A percentile compares a stretch with the other conserved stretches of the same genome.
These are phyloP conservation scores for Pseudorhombus dupliciocellatus DNA, from an alignment of 2,113 vertebrate genomes.

Conservation along the genomic window DNA sequence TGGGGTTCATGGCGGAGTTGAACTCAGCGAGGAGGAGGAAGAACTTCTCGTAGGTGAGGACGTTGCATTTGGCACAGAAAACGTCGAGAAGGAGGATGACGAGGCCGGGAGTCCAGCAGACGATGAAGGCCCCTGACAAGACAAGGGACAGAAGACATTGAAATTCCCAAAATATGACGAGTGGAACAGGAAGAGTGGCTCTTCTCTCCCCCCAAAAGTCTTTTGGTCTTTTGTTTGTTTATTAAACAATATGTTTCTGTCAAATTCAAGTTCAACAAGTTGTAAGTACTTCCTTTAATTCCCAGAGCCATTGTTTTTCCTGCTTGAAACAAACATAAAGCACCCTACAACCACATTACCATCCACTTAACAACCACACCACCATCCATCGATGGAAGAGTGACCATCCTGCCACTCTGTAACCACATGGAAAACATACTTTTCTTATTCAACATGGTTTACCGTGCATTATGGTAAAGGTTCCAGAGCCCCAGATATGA, in stretches of 20 bases:
- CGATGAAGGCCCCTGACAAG: constrained; percentile 91
- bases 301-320: not conserved
- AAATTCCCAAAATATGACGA: too few species aligned
- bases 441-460: not conserved
- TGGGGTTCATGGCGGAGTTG: constrained; percentile 99
- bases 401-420: not conserved
- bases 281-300: too few species aligned
- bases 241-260: too few species aligned
- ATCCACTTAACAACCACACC: constrained; percentile 19
- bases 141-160: not conserved
- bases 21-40: constrained; percentile 97
- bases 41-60: constrained; percentile 96
- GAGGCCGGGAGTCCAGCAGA: constrained; percentile 98
- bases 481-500: too few species aligned
- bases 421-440: constrained; percentile 27
- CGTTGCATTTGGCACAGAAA: constrained; percentile 90
- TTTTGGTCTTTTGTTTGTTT: too few species aligned
- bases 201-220: too few species aligned
- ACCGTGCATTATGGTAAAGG: too few species aligned
- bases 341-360: constrained; percentile 15
- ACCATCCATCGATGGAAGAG: constrained; percentile 1
- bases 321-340: constrained; percentile 10
- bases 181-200: too few species aligned
- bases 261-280: too few species aligned
- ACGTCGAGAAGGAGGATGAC: constrained; percentile 95